These are phyloP conservation scores for Nylanderia fulva DNA, from an alignment of 1,140 invertebrate species.

Conservation along the genomic window DNA sequence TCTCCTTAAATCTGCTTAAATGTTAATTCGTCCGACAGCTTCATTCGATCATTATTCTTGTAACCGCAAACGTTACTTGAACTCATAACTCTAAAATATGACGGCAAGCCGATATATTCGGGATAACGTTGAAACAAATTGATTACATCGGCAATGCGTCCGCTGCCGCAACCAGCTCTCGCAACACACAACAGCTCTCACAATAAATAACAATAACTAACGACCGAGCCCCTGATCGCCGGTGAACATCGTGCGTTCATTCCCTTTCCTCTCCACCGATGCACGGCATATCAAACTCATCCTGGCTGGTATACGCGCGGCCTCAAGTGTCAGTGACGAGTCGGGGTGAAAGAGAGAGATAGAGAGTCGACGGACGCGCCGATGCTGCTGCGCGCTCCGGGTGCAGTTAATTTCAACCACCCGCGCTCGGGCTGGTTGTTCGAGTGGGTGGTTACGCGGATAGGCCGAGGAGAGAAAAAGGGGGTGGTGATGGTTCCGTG, in stretches of 20 bases:
- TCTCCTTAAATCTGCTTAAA: background rate
- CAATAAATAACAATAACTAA: constrained; percentile 61
- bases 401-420: constrained; percentile 72
- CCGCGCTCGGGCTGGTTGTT: constrained; percentile 37
- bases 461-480: constrained; percentile 73
- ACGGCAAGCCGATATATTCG: constrained; percentile 28
- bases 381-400: constrained; percentile 54
- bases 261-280: background rate
- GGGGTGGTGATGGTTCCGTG: constrained; percentile 41
- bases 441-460: constrained; percentile 63
- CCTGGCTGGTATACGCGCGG: constrained; percentile 31
- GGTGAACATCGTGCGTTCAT: constrained; percentile 26
- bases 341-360: background rate
- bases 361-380: constrained; percentile 33
- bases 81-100: constrained; percentile 50
- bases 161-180: constrained; percentile 41
- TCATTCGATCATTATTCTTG: background rate
- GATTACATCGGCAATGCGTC: constrained; percentile 47
- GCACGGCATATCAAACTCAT: constrained; percentile 49
- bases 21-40: background rate
- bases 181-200: constrained; percentile 39
- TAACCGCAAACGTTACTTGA: constrained; percentile 15
- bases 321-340: constrained; percentile 49
- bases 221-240: constrained; percentile 56
- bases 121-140: constrained; percentile 60